A percentile compares a stretch with the other conserved stretches of the same genome.
These are phyloP conservation scores for Yponomeuta malinellus DNA, from an alignment of 2,888 invertebrate genomes.

Conservation along the genomic window DNA sequence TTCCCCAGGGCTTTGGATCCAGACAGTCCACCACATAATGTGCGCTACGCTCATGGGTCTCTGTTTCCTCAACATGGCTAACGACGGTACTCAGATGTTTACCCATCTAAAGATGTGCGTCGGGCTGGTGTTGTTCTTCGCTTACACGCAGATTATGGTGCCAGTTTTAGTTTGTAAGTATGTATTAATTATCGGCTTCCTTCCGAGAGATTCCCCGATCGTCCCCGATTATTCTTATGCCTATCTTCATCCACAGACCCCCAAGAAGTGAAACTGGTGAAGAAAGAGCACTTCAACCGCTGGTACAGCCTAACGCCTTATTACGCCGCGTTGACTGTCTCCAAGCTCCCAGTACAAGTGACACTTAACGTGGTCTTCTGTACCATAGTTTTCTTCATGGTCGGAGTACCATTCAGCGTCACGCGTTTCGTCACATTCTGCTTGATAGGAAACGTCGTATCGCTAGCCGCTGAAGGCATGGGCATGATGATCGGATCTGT, in stretches of 20 bases:
- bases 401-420: constrained; percentile 80
- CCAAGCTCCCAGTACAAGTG: constrained; percentile 78
- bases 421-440: constrained; percentile 81
- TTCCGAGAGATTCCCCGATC: too few species aligned
- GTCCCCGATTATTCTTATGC: neutral
- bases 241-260: constrained; percentile 70
- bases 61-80: constrained; percentile 78
- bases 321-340: constrained; percentile 78
- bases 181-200: neutral
- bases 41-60: constrained; percentile 75
- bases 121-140: constrained; percentile 78
- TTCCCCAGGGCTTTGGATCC: constrained; percentile 74
- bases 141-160: constrained; percentile 82
- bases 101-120: constrained; percentile 81
- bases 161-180: constrained; percentile 81
- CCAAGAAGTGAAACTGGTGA: constrained; percentile 79
- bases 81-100: constrained; percentile 80
- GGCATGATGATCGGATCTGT: constrained; percentile 85
- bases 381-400: constrained; percentile 77
- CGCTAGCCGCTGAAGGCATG: constrained; percentile 85
- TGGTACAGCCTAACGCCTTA: constrained; percentile 81
- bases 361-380: constrained; percentile 76
- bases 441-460: constrained; percentile 79
- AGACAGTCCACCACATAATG: constrained; percentile 76
- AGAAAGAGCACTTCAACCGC: constrained; percentile 81